phyloP scores from a whole-genome alignment of 2,888 invertebrate genomes.

The Gastracanthus pulcherrimus region DNA sequence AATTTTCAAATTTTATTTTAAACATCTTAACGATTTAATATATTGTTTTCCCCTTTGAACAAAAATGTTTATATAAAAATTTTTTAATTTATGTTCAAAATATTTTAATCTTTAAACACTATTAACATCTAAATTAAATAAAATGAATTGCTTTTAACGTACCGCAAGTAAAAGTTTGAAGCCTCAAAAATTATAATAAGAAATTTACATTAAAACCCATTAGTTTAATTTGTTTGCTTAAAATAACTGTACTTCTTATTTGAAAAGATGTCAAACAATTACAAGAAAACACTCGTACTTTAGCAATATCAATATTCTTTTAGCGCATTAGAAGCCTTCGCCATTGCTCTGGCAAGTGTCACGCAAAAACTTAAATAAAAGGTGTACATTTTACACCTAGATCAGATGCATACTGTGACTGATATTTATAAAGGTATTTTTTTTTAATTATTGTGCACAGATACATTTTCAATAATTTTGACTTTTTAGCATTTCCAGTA shows the following conservation, averaged over 20 bases:
- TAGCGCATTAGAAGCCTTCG: not conserved
- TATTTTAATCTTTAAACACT: too few species aligned
- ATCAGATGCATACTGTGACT: not conserved
- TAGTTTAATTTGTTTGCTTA: not conserved
- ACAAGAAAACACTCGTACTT: not conserved
- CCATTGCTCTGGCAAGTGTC: not conserved
- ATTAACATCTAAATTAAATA: too few species aligned
- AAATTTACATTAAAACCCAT: not conserved
- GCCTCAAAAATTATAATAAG: too few species aligned
- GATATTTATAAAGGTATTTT: not conserved
- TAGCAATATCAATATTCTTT: not conserved
- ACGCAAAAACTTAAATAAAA: not conserved
- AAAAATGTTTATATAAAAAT: too few species aligned
- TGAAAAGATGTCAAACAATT: not conserved
- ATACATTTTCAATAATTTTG: too few species aligned
- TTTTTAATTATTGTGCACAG: not conserved
- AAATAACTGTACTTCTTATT: not conserved
- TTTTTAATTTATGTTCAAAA: too few species aligned
- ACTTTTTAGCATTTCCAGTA: not conserved
- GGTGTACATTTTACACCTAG: not conserved
- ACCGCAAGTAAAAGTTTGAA: too few species aligned
- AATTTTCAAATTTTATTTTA: too few species aligned
- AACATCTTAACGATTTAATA: too few species aligned
- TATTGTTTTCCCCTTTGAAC: too few species aligned
- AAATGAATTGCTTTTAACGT: too few species aligned